phyloP scores from a whole-genome alignment of 2,888 invertebrate species.

The Eupithecia centaureata region DNA sequence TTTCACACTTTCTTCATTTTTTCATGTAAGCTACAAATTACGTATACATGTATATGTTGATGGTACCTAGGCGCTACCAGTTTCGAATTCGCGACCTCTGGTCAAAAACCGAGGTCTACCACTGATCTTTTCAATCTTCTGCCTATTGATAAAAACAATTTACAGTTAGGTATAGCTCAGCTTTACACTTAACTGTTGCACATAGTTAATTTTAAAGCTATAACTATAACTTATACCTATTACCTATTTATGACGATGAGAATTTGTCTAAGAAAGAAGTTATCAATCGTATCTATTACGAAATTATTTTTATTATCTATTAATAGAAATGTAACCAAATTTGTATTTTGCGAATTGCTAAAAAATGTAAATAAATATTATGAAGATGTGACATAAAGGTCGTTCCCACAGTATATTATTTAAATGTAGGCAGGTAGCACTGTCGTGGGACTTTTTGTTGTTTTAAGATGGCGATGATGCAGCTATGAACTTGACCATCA shows the following conservation, averaged over 20 bases:
- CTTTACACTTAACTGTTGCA: background rate
- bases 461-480: background rate
- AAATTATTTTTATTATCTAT: background rate
- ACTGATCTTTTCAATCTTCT: constrained; percentile 10
- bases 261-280: background rate
- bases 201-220: background rate
- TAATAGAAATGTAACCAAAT: constrained; percentile 8
- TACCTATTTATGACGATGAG: too few species aligned
- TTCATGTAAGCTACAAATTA: background rate
- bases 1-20: background rate
- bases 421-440: constrained; percentile 3
- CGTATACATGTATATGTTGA: background rate
- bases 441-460: constrained; percentile 23
- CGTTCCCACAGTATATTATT: constrained; percentile 22
- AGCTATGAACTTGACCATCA: constrained; percentile 7
- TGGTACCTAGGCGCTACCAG: background rate
- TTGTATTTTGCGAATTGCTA: constrained; percentile 11
- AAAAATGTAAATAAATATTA: constrained; percentile 15
- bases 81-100: constrained; percentile 14
- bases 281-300: background rate
- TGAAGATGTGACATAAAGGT: constrained; percentile 22
- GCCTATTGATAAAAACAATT: constrained; percentile 2
- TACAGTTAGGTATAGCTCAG: background rate
- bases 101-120: constrained; percentile 11
- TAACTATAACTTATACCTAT: too few species aligned